phyloP scores from a whole-genome alignment of 2,113 vertebrate genomes.

The Sander vitreus region DNA sequence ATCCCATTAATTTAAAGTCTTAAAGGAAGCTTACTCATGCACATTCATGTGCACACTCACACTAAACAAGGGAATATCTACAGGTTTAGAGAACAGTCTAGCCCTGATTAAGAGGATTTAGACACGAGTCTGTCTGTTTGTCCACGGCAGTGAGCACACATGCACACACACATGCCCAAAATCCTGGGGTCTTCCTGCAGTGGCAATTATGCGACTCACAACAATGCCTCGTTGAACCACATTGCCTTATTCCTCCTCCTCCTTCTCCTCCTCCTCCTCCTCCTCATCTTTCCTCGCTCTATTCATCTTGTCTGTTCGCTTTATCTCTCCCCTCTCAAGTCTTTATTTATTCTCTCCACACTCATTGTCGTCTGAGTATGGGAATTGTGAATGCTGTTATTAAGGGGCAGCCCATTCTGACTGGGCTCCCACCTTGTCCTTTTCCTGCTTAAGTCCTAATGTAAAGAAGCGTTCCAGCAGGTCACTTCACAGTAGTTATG shows the following conservation, averaged over 20 bases:
- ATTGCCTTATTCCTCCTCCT: conserved; percentile 23
- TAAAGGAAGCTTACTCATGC: conserved; percentile 39
- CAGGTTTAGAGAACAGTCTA: conserved; percentile 44
- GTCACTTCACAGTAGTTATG: conserved; percentile 54
- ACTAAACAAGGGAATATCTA: conserved; percentile 52
- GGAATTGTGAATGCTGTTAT: conserved; percentile 22
- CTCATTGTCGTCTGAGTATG: conserved; percentile 38
- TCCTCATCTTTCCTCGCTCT: conserved; percentile 28
- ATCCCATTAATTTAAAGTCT: conserved; percentile 72
- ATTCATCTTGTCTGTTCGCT: conserved; percentile 40
- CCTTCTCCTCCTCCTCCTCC: conserved; percentile 33
- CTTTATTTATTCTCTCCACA: conserved; percentile 33
- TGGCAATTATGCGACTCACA: conserved; percentile 21
- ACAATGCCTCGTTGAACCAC: conserved; percentile 42
- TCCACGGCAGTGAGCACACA: conserved; percentile 25
- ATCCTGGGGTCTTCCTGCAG: conserved; percentile 29
- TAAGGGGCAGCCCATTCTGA: conserved; percentile 25
- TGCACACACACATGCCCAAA: conserved; percentile 5
- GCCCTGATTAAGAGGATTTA: conserved; percentile 72
- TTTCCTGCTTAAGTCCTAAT: conserved; percentile 24
- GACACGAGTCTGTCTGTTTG: conserved; percentile 46
- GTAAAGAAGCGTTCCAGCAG: conserved; percentile 43
- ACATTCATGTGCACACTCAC: conserved; percentile 33
- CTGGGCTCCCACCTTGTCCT: neutral
- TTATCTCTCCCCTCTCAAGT: conserved; percentile 35